phyloP scores from a whole-genome alignment of 1,140 invertebrate species.

The Plodia interpunctella region DNA sequence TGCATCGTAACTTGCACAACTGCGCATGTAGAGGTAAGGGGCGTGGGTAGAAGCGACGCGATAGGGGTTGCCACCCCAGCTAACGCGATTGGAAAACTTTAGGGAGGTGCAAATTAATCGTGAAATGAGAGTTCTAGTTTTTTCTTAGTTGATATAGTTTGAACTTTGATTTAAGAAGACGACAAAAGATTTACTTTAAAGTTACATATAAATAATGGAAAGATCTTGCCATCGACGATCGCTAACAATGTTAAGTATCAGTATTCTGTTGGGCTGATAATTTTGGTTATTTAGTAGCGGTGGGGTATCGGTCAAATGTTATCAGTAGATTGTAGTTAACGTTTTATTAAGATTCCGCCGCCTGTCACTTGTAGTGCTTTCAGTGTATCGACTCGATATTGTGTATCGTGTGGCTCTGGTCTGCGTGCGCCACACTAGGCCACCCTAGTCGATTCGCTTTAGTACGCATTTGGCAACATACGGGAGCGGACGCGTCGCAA shows the following conservation, averaged over 20 bases:
- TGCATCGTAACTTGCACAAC: slow-evolving; percentile 34
- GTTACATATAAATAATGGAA: too few species aligned
- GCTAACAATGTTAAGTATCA: too few species aligned
- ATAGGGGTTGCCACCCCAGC: slow-evolving; percentile 40
- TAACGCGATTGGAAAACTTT: slow-evolving; percentile 46
- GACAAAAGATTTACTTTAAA: too few species aligned
- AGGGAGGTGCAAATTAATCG: slow-evolving; percentile 46
- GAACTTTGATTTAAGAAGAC: too few species aligned
- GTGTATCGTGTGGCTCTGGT: slow-evolving; percentile 35
- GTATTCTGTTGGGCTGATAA: too few species aligned
- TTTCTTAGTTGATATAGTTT: background rate
- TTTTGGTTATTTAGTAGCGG: too few species aligned
- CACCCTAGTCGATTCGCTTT: slow-evolving; percentile 44
- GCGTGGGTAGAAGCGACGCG: slow-evolving; percentile 26
- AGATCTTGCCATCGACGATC: too few species aligned
- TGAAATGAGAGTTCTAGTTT: slow-evolving; percentile 21
- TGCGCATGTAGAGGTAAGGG: slow-evolving; percentile 36
- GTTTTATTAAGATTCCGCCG: slow-evolving; percentile 13
- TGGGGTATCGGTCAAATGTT: background rate
- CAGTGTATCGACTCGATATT: slow-evolving; percentile 55
- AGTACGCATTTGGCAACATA: slow-evolving; percentile 52
- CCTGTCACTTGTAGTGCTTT: slow-evolving; percentile 21
- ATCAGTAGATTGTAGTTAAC: background rate
- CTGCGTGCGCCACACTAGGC: slow-evolving; percentile 60
- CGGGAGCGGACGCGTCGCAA: slow-evolving; percentile 37